A percentile compares a stretch with the other conserved stretches of the same genome.
Evolutionary conservation across 30 jellyfish, hydroid and myxozoan species (phyloP).

Genomic region (Phacellophora camtschatica): DNA sequence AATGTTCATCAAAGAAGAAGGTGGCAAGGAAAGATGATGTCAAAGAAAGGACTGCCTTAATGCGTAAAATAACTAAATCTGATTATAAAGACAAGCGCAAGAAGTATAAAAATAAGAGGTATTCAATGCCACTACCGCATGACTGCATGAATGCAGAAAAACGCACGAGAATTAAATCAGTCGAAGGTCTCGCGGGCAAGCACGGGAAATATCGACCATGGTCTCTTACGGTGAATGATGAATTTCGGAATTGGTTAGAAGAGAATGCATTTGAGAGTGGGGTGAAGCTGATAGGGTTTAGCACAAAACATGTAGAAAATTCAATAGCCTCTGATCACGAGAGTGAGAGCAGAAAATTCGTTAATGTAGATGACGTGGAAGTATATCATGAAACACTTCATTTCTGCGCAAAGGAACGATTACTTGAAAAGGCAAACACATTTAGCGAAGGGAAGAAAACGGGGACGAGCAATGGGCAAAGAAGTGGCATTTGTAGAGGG

Average conservation of each 20-base stretch:
- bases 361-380: background rate
- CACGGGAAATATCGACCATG: slow-evolving; percentile 44
- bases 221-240: slow-evolving; percentile 19
- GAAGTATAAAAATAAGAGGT: background rate
- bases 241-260: background rate
- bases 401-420: background rate
- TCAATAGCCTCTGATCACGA: background rate
- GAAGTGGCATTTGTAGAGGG: background rate
- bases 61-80: too few species aligned
- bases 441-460: background rate
- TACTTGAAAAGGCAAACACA: background rate
- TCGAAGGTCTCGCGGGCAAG: slow-evolving; percentile 8
- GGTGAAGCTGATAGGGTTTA: background rate
- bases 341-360: background rate
- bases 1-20: too few species aligned
- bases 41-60: too few species aligned
- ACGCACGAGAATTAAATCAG: slow-evolving; percentile 5
- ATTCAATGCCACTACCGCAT: slow-evolving; percentile 15
- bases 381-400: too few species aligned
- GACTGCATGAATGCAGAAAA: background rate
- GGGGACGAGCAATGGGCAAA: background rate
- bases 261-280: slow-evolving; percentile 24
- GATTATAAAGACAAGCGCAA: background rate
- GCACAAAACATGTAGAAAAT: background rate
- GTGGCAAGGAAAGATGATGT: too few species aligned